A percentile compares a stretch with the other conserved stretches of the same genome.
phyloP scores from a whole-genome alignment of 2,113 vertebrate genomes.

The Collichthys lucidus region DNA sequence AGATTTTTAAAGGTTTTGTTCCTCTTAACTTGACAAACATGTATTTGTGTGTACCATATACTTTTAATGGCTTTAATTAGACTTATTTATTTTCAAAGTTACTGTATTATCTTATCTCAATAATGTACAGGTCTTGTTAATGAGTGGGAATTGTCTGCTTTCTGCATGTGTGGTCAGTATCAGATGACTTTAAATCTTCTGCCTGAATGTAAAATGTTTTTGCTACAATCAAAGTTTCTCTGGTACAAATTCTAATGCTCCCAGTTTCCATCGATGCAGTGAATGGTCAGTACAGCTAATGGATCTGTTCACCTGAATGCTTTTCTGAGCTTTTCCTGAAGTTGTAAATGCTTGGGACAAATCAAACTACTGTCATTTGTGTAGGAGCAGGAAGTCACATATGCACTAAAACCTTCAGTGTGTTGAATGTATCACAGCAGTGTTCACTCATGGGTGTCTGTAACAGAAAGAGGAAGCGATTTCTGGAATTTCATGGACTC shows the following conservation, averaged over 20 bases:
- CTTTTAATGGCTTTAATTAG: constrained; percentile 31
- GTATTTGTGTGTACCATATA: constrained; percentile 9
- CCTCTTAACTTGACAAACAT: neutral
- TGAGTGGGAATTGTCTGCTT: constrained; percentile 20
- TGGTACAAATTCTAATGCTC: neutral
- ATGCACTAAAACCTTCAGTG: constrained; percentile 26
- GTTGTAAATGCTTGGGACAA: neutral
- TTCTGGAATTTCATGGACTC: neutral
- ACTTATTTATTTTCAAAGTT: constrained; percentile 20
- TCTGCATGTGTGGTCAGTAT: constrained; percentile 34
- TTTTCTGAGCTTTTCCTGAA: neutral
- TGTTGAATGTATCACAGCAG: constrained; percentile 61
- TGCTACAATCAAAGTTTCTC: neutral
- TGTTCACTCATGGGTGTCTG: neutral
- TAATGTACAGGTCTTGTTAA: constrained; percentile 1
- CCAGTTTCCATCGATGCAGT: neutral
- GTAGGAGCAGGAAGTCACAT: neutral
- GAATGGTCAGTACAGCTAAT: neutral
- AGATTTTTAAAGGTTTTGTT: neutral
- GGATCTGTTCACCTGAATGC: neutral
- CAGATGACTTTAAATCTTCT: constrained; percentile 5
- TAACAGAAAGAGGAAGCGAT: neutral
- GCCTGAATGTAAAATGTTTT: constrained; percentile 11
- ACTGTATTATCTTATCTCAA: neutral
- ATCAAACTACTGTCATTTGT: neutral